Evolutionary conservation across 1,140 invertebrate genomes (phyloP).

Genomic region (Bombus affinis): DNA sequence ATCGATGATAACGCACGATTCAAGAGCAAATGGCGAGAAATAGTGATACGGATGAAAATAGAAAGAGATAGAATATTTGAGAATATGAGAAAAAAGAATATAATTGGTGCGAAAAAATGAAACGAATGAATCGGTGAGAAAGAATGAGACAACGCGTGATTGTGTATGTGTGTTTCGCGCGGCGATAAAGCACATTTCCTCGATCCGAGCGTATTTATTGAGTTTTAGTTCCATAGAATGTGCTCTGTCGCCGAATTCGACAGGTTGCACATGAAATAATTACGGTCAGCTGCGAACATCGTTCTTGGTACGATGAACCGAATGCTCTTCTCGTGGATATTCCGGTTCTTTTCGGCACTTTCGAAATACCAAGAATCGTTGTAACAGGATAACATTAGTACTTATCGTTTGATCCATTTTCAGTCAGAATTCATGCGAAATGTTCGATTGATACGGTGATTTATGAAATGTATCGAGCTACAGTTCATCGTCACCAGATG

Average conservation of each 20-base stretch:
- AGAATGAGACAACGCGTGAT: constrained; percentile 28
- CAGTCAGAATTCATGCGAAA: neutral
- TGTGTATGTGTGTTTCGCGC: constrained; percentile 19
- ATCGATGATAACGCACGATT: constrained; percentile 39
- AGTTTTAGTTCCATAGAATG: constrained; percentile 70
- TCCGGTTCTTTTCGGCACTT: neutral
- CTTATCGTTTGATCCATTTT: neutral
- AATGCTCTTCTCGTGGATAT: neutral
- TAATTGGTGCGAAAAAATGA: neutral
- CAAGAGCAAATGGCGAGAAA: neutral
- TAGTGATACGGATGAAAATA: neutral
- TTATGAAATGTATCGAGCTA: neutral
- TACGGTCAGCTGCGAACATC: constrained; percentile 54
- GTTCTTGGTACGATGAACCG: constrained; percentile 64
- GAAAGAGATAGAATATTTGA: neutral
- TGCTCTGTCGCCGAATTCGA: constrained; percentile 67
- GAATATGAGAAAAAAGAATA: neutral
- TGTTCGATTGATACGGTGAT: neutral
- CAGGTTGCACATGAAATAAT: constrained; percentile 67
- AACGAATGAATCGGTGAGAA: neutral
- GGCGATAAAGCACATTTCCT: constrained; percentile 75
- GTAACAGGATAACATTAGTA: no score
- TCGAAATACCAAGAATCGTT: neutral
- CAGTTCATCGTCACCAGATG: constrained; percentile 56
- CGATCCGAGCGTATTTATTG: constrained; percentile 73